Base-by-base conservation (phyloP, 2,888 invertebrate genomes). In the Zhuqinia jingwanae region DNA sequence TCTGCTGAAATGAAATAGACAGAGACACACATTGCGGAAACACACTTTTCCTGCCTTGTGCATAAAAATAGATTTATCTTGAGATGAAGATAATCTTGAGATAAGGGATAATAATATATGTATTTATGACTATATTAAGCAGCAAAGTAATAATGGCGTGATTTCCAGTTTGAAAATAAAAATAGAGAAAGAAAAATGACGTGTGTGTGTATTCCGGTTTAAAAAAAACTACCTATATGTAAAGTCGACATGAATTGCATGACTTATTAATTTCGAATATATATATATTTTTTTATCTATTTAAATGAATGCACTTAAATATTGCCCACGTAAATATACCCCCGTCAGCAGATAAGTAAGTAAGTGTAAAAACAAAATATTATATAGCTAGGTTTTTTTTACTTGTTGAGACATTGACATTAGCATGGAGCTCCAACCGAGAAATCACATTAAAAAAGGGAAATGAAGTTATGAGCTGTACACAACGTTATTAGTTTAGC, bases 361-460 rank as follows among this genome's bases (percentile, higher is more conserved):
- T n/a, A n/a, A n/a, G n/a, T n/a, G n/a, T n/a, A n/a, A n/a, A n/a
- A n/a, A n/a, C n/a, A n/a, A n/a, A n/a, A n/a, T n/a, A n/a, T n/a
- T n/a, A n/a, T n/a, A n/a, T n/a, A n/a, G n/a, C n/a, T n/a, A n/a
- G n/a, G n/a, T n/a, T n/a, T n/a, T n/a, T n/a, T n/a, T n/a, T n/a
- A n/a, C n/a, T n/a, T n/a, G n/a, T n/a, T n/a, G n/a, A n/a, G n/a
- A n/a, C n/a, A n/a, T n/a, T n/a, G n/a, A n/a, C 60, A 84, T 60
- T 45, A 60, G 42, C n/a, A 56, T 60, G 63, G 50, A 76, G 36
- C 65, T 70, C 70, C 70, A 70, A 68, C 77, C 68, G 68, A 84
- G 83, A 47, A 73, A 83, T 65, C 20, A 53, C 65, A 83, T 83
- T 83, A 76, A 76, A 83, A 76, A 36, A 27, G 76, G 83, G 83